phyloP scores from a whole-genome alignment of 1,140 invertebrate genomes.

The Propsilocerus akamusi region DNA sequence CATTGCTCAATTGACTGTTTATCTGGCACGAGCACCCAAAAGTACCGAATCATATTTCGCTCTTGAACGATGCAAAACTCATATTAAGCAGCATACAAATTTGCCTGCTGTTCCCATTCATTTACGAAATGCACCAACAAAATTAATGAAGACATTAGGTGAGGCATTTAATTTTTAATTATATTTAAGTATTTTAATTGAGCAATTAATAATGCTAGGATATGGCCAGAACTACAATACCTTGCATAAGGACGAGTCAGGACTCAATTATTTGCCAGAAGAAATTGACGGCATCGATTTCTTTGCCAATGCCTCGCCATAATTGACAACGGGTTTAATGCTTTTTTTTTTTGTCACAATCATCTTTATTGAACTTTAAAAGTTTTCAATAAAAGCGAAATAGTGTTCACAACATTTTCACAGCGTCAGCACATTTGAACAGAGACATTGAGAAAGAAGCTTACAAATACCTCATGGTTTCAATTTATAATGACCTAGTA shows the following conservation, averaged over 20 bases:
- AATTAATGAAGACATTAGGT: constrained; percentile 59
- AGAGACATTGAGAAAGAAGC: too few relatives aligned
- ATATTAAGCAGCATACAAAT: constrained; percentile 41
- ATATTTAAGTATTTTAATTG: too few relatives aligned
- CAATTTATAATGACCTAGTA: too few relatives aligned
- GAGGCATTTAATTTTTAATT: constrained; percentile 10
- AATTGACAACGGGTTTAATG: too few relatives aligned
- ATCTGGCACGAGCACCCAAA: constrained; percentile 58
- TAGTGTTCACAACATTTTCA: too few relatives aligned
- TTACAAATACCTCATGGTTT: too few relatives aligned
- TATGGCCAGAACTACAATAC: constrained; percentile 44
- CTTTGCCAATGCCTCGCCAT: too few relatives aligned
- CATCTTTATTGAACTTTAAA: too few relatives aligned
- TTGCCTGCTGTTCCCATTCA: constrained; percentile 54
- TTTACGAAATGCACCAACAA: constrained; percentile 61
- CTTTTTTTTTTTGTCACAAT: too few relatives aligned
- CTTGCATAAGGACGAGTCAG: constrained; percentile 30
- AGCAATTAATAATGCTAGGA: constrained; percentile 22
- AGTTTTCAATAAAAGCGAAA: too few relatives aligned
- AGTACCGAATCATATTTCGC: constrained; percentile 50
- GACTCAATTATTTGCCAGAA: constrained; percentile 44
- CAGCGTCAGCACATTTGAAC: too few relatives aligned
- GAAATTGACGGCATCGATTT: constrained; percentile 43
- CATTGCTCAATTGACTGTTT: constrained; percentile 54
- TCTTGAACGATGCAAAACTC: constrained; percentile 36